Evolutionary conservation across 2,797 vertebrate genomes (phyloP).

Genomic region (Phrynocephalus forsythii): DNA sequence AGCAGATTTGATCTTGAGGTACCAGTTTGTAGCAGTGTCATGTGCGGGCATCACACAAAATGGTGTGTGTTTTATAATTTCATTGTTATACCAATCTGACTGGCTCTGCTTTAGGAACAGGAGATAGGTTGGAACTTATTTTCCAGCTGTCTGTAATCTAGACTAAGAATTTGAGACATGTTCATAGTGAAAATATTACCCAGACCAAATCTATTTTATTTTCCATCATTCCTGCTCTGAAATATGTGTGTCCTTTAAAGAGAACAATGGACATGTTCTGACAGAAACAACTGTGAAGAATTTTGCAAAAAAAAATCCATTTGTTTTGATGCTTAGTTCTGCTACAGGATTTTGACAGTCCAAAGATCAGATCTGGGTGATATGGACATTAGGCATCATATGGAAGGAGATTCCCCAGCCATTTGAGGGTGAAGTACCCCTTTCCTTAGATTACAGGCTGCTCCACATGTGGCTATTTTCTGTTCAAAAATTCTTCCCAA

Average conservation of each 20-base stretch:
- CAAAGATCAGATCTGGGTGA: not conserved
- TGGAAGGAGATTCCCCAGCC: no score
- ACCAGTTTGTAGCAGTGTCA: not conserved
- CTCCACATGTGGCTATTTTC: no score
- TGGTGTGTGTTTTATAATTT: not conserved
- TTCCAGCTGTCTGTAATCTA: constrained; percentile 31
- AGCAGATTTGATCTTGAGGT: no score
- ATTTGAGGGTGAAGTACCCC: no score
- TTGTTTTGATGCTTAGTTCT: constrained; percentile 14
- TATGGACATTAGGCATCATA: not conserved
- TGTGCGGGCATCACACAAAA: not conserved
- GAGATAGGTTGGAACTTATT: not conserved
- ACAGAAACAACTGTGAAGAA: constrained; percentile 1
- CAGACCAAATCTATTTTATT: constrained; percentile 40
- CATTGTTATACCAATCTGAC: not conserved
- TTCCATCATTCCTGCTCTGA: constrained; percentile 35
- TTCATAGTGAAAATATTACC: constrained; percentile 38
- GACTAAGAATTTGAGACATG: constrained; percentile 33
- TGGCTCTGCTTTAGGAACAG: not conserved
- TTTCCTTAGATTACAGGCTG: no score
- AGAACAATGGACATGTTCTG: constrained; percentile 25
- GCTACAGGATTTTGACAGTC: not conserved
- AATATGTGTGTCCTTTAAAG: constrained; percentile 26
- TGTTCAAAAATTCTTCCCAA: not conserved
- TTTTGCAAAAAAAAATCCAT: constrained; percentile 18